Base-by-base conservation (phyloP, 2,888 invertebrate species). In the Drosophila hamatofila region DNA sequence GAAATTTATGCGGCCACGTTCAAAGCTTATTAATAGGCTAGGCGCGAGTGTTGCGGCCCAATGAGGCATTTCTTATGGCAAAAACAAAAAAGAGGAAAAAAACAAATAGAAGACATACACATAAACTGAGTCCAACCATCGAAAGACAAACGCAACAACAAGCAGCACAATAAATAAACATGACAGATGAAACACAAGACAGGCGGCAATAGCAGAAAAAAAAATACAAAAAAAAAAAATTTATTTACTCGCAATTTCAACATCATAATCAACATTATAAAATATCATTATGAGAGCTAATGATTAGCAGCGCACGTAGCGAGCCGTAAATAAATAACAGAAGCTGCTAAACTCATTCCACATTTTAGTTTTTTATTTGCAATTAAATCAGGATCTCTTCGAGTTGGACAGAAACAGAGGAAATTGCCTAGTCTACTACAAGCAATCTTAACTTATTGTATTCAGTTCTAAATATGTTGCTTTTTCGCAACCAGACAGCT, bases 1-100 rank as follows among this genome's bases (percentile, higher is more conserved):
- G 57, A 54, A 72, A 73, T 73, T 56, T 69, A 70, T 68, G 52
- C 58, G 68, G 67, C 73, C 64, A 85, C 82, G 77, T 73, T 78
- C 72, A 42, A 51, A 63, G 80, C 70, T 81, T 83, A 85, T 80
- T 83, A 84, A 83, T 80, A 73, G 74, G 59, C 59, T 55, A 33
- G 18, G 11, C 35, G 44, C 21, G 35, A 54, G 23, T 61, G 39
- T 35, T 52, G 33, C 51, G 51, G 23, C 3, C 55, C 54, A 59
- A 70, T 41, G 55, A 48, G 49, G 41, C 52, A 64, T 69, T 64
- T 72, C 55, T 56, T 61, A 59, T 69, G 52, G 30, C 18, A 14
- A 35, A 35, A 16, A 37, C 30, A 30, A 60, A 57, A 44, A 54
- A 39, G 25, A 74, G 52, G 71, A 60, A 59, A 18, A 35, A 18